Base-by-base conservation (phyloP, 2,113 vertebrate genomes). In the Perognathus longimembris region DNA sequence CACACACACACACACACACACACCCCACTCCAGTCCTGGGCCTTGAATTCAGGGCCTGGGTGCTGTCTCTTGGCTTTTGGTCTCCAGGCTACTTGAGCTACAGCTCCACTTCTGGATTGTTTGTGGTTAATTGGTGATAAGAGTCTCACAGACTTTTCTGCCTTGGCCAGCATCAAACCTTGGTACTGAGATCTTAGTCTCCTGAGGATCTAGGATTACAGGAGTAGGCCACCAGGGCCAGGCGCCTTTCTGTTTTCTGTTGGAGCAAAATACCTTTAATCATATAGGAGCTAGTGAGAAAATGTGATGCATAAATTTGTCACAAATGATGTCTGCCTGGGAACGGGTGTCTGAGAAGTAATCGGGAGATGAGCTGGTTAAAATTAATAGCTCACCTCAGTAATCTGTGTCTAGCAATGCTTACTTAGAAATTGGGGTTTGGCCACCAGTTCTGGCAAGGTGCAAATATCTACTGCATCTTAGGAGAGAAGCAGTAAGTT, bases 391-490 rank as follows among this genome's bases (percentile, higher is more conserved):
- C 6, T 61, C 18, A 38, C 32, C 57, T 17, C 17, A n/a, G 66
- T 36, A 17, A 8, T 69, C 20, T 40, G n/a, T 17, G 3, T 12
- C 36, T 6, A 5, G 6, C 28, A 4, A 5, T 50, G 66, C 59
- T 57, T 66, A 8, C 21, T 1, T 1, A 1, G 21, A 5, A n/a
- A 0, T 28, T 2, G 1, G 63, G 5, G 9, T 34, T 54, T 66
- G 40, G 45, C 73, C 63, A 91, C 26, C 28, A 40, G 26, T 38
- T 71, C 64, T 24, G 34, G 24, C 59, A 34, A 77, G 73, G 21
- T 12, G 0, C 32, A 74, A 67, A 17, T 9, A 0, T 28, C 38
- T 36, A 7, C 64, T 75, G 24, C 70, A 4, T 79, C 82, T 89
- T 40, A 21, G 63, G 45, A 64, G 22, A 76, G 83, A 81, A 70